Evolutionary conservation across 2,888 invertebrate species (phyloP).

Genomic region (Stenodera caucasica): DNA sequence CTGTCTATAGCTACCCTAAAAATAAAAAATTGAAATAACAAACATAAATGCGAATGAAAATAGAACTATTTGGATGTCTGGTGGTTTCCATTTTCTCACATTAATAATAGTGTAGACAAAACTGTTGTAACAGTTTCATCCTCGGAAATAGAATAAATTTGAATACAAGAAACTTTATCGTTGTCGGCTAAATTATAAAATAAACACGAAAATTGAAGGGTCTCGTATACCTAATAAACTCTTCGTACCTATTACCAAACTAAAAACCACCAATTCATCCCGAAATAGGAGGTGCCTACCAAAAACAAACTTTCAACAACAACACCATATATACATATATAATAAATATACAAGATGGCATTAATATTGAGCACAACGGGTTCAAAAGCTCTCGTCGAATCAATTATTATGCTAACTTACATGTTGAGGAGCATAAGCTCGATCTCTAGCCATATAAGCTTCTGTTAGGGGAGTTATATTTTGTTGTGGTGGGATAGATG

Average conservation of each 20-base stretch:
- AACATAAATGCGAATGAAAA: constrained; percentile 21
- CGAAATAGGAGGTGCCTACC: no score
- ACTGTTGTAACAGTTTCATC: not conserved
- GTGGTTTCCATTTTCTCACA: no score
- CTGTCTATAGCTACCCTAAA: constrained; percentile 43
- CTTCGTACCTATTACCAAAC: not conserved
- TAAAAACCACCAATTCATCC: not conserved
- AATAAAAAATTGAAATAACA: constrained; percentile 33
- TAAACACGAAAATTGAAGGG: constrained; percentile 31
- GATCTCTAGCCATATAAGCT: constrained; percentile 53
- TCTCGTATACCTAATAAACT: constrained; percentile 17
- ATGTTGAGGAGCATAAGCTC: constrained; percentile 50
- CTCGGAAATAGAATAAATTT: constrained; percentile 30
- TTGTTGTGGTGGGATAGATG: constrained; percentile 33
- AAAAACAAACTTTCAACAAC: constrained; percentile 26
- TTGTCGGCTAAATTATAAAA: constrained; percentile 27
- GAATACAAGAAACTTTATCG: constrained; percentile 31
- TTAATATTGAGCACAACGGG: constrained; percentile 11
- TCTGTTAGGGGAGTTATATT: constrained; percentile 51
- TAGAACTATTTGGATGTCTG: no score
- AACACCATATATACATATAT: constrained; percentile 15
- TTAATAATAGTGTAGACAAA: no score
- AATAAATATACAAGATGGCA: not conserved
- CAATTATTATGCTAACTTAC: constrained; percentile 50
- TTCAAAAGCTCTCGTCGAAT: constrained; percentile 31